Base-by-base conservation (phyloP, 1,140 invertebrate species). In the Drosophila sp. region DNA sequence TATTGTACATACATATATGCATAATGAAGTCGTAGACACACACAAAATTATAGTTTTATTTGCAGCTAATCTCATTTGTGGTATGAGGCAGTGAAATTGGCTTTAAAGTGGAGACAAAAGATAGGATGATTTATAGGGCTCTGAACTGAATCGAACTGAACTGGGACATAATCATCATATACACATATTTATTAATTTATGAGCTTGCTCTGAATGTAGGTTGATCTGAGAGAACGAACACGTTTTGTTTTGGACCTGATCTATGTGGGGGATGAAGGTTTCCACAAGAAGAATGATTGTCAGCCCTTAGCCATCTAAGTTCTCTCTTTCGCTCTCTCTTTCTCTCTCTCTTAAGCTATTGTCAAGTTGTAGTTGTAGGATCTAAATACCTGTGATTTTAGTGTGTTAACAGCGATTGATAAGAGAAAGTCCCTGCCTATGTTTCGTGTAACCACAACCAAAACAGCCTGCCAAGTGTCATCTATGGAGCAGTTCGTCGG, bases 1-100 rank as follows among this genome's bases (percentile, higher is more conserved):
- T 60, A 17, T 17, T 17, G 17, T 17, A 17, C 17, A 17, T 17
- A 17, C 17, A 17, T 17, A 17, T 17, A 64, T 54, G 38, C 58
- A 69, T 89, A 89, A 87, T 87, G 72, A 89, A 89, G 80, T 72
- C 66, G 72, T 89, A 76, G 57, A n/a, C 8, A 38, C 8, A 38
- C 35, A 38, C 10, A 71, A 65, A 68, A 66, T 70, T 74, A 67
- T 73, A 58, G 65, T 81, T 72, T 60, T 71, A 79, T 85, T 85
- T 75, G 74, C 30, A 74, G 58, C 38, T 75, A 58, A 77, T 77
- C 70, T 38, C 54, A 81, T 73, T 81, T 72, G 72, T 27, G 72
- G 66, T 47, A 68, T 60, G 10, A 10, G 44, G 27, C 40, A 41
- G 44, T 50, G 44, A 41, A 50, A 55, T 44, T 38, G 56, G 6